Evolutionary conservation across 2,888 invertebrate genomes (phyloP).

Genomic region (Mythimna albipuncta): DNA sequence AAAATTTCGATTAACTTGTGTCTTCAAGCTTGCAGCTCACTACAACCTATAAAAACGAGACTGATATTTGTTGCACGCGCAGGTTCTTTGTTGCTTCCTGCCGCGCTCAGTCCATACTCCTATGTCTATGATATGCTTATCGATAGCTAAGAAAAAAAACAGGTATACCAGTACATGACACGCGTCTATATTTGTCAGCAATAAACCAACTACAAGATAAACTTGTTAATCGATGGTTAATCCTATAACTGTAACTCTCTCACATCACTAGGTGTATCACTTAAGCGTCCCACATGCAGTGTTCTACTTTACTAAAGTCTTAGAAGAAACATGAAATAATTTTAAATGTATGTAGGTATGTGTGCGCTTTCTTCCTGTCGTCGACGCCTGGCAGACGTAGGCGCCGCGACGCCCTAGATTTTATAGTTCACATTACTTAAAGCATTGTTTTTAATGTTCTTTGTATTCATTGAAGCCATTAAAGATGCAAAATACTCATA

Average conservation of each 20-base stretch:
- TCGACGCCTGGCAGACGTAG: constrained; percentile 24
- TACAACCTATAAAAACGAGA: no score
- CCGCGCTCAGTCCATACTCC: no score
- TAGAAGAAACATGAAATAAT: constrained; percentile 31
- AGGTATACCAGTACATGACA: background rate
- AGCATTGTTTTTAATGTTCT: constrained; percentile 38
- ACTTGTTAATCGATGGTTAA: constrained; percentile 34
- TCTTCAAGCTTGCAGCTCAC: no score
- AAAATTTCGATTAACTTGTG: no score
- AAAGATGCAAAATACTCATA: background rate
- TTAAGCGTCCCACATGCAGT: constrained; percentile 40
- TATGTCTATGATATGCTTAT: no score
- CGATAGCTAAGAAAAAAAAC: background rate
- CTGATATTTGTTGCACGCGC: no score
- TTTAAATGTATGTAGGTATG: constrained; percentile 30
- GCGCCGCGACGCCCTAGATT: constrained; percentile 54
- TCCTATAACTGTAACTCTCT: constrained; percentile 42
- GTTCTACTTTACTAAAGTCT: constrained; percentile 40
- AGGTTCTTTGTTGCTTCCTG: no score
- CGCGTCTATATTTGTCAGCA: background rate
- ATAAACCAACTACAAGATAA: constrained; percentile 9
- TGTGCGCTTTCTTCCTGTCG: constrained; percentile 30
- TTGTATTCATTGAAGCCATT: constrained; percentile 26
- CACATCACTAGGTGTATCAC: constrained; percentile 26
- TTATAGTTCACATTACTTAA: constrained; percentile 27